phyloP scores from a whole-genome alignment of 2,113 vertebrate species.

The Pyxicephalus adspersus region DNA sequence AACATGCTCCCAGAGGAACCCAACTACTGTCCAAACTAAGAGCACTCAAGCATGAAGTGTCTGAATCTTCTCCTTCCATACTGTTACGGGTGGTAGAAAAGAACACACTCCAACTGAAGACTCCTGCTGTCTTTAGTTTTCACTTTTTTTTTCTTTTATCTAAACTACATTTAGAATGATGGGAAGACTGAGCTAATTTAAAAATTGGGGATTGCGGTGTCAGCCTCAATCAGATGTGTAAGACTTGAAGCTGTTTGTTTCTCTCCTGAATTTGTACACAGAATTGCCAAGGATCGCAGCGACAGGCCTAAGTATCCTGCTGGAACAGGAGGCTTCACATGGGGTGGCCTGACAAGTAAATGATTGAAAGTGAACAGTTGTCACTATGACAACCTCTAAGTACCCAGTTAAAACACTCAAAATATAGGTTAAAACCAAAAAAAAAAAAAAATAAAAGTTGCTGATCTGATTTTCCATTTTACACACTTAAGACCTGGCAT shows the following conservation, averaged over 20 bases:
- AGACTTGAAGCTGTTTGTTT: background rate
- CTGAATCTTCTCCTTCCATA: constrained; percentile 28
- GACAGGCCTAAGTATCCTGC: background rate
- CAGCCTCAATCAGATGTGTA: background rate
- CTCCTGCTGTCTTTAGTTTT: constrained; percentile 22
- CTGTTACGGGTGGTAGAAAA: constrained; percentile 29
- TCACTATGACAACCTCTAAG: constrained; percentile 14
- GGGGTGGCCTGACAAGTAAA: constrained; percentile 31
- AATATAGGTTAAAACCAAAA: background rate
- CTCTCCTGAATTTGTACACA: background rate
- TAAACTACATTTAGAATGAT: constrained; percentile 15
- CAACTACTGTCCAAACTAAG: constrained; percentile 44
- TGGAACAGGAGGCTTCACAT: constrained; percentile 29
- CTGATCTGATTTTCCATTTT: background rate
- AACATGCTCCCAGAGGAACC: constrained; percentile 43
- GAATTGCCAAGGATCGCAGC: background rate
- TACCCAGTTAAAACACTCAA: background rate
- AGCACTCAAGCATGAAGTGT: constrained; percentile 31
- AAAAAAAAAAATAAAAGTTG: background rate
- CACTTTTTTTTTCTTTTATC: background rate
- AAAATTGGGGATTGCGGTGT: background rate
- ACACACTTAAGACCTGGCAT: background rate
- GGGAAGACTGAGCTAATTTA: constrained; percentile 1
- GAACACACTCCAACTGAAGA: background rate
- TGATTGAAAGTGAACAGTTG: constrained; percentile 12